These are phyloP conservation scores for Ispidina picta DNA, from an alignment of 2,797 vertebrate species.

Conservation along the genomic window DNA sequence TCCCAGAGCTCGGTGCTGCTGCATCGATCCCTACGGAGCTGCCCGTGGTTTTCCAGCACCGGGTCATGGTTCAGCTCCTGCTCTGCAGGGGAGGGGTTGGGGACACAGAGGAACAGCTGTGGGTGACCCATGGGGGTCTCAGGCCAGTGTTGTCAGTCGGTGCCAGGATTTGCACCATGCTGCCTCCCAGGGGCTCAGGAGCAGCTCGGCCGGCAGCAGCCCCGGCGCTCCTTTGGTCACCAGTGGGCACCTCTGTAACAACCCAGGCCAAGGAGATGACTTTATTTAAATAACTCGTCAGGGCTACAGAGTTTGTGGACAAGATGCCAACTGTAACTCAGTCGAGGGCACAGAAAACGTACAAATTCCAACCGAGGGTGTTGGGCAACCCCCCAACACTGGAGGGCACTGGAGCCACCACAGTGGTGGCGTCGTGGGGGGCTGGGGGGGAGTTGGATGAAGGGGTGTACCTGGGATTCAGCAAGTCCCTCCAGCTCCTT, in stretches of 20 bases:
- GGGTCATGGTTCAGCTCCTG: not conserved
- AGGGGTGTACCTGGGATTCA: not conserved
- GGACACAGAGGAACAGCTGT: accelerated
- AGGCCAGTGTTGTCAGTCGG: not conserved
- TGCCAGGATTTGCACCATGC: accelerated
- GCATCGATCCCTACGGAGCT: accelerated
- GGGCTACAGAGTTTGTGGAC: conserved; percentile 18
- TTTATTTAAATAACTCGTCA: conserved; percentile 59
- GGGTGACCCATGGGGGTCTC: not conserved
- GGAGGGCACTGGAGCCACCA: accelerated
- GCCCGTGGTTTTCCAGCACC: not conserved
- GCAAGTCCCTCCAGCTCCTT: not conserved
- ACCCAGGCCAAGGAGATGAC: not conserved
- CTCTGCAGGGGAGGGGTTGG: not conserved
- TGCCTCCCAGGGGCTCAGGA: not conserved
- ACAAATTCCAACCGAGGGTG: not conserved
- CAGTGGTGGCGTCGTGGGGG: accelerated
- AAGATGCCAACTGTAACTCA: conserved; percentile 9
- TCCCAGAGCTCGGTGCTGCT: not conserved
- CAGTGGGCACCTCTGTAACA: not conserved
- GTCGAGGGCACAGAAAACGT: not conserved
- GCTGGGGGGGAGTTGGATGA: not conserved
- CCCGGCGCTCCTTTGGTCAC: not conserved
- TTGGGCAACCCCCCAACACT: not conserved
- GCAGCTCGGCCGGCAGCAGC: not conserved